Percentiles rank a stretch among this genome's conserved stretches.
phyloP scores from a whole-genome alignment of 2,113 vertebrate species.

The Tragelaphus buxtoni region DNA sequence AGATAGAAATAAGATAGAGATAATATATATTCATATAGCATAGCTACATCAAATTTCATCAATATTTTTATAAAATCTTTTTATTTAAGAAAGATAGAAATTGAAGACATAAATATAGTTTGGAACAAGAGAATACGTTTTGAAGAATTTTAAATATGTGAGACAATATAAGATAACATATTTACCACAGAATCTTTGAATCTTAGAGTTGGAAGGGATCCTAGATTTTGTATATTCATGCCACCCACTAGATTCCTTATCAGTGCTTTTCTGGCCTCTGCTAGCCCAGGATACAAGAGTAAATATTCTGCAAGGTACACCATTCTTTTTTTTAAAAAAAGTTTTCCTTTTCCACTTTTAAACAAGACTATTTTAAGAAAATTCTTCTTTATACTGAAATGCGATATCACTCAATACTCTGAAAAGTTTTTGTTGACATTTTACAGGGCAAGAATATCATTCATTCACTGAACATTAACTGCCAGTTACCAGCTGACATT shows the following conservation, averaged over 20 bases:
- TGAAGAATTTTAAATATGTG: neutral
- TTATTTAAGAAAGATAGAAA: neutral
- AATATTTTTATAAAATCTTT: neutral
- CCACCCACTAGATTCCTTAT: neutral
- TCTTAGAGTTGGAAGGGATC: neutral
- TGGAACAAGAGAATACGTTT: neutral
- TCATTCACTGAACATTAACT: neutral
- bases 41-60: neutral
- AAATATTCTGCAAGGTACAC: neutral
- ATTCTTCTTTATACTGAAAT: neutral
- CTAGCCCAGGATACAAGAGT: neutral
- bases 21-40: neutral
- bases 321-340: neutral
- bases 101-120: neutral
- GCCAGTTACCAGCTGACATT: neutral
- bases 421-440: neutral
- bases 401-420: neutral
- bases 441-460: neutral
- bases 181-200: neutral
- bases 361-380: neutral
- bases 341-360: neutral
- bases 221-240: neutral
- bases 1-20: neutral
- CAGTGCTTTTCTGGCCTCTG: neutral
- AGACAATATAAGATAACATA: neutral